Percentiles rank a stretch among this genome's conserved stretches.
Conservation (phyloP, 2,113 vertebrate species). For the Gobiocypris rarus region DNA sequence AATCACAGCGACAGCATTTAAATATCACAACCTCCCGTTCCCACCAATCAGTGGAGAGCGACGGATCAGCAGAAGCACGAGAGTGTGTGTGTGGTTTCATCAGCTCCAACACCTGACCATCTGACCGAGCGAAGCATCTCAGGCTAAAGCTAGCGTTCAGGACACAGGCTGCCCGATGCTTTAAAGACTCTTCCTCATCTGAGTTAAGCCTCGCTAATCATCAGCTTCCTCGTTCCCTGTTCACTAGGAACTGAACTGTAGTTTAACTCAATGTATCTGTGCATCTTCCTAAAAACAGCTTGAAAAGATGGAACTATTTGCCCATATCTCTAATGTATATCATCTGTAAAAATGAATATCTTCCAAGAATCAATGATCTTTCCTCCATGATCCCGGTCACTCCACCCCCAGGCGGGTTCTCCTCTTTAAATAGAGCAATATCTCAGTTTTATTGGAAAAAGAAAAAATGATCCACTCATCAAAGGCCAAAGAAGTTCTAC, state of each 20-base stretch:
- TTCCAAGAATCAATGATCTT: not conserved
- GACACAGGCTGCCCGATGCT: too few species aligned
- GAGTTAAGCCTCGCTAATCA: slow-evolving; percentile 62
- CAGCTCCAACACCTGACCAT: too few species aligned
- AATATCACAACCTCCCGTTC: too few species aligned
- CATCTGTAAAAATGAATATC: not conserved
- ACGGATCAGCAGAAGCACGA: too few species aligned
- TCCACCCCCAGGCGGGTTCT: too few species aligned
- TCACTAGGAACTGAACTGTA: too few species aligned
- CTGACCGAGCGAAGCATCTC: not conserved
- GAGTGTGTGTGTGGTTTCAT: too few species aligned
- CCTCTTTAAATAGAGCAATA: not conserved
- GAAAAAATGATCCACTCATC: not conserved
- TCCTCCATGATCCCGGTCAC: not conserved
- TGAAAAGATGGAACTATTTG: not conserved
- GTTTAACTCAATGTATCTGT: too few species aligned
- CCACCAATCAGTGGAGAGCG: too few species aligned
- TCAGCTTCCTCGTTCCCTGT: too few species aligned
- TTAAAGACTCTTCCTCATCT: slow-evolving; percentile 53
- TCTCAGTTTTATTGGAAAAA: not conserved
- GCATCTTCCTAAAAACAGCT: too few species aligned
- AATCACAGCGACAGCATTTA: not conserved
- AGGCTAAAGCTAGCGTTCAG: not conserved
- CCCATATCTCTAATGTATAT: not conserved
- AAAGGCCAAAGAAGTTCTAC: not conserved